Base-by-base conservation (phyloP, 2,888 invertebrate species). In the Gandaritis pyraliata region DNA sequence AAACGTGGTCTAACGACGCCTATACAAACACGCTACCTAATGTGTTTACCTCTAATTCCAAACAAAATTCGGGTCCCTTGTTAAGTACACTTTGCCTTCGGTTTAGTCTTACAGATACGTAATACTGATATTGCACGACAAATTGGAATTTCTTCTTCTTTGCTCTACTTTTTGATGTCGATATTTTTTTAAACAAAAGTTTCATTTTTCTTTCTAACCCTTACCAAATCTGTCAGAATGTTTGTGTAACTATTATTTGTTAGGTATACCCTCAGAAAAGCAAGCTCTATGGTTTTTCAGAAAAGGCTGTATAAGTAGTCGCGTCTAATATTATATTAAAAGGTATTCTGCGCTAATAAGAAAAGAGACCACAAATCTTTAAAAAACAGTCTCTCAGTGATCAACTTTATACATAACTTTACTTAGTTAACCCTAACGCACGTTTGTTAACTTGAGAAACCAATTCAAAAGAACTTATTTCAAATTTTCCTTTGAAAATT, bases 21-120 rank as follows among this genome's bases (percentile, higher is more conserved):
- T 88, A 87, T 81, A 80, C 88, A 89, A 90, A 88, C 86, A 88
- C 75, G 79, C 81, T 80, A 83, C 84, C 88, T 88, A 90, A 90
- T 90, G 90, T 89, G 90, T 90, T 90, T 90, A 86, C 88, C 81
- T 82, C 78, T 82, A 83, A 87, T 83, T 83, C 82, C 85, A 86
- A 90, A 89, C 89, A 88, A 85, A 86, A 87, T 85, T 86, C 80
- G 73, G 73, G 72, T 73, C 72, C 75, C 72, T 70, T 77, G 76
- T 77, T 81, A 78, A 75, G 74, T 59, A 72, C 74, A 75, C 79
- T 78, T 78, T 76, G 75, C 77, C 78, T 78, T 77, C 47, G 43
- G 51, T 80, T 85, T 51, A 16, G 51, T 39, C 51, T 58, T 53
- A 65, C 72, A 61, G 30, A 65, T 62, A 61, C 49, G 53, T 64